Base-by-base conservation (phyloP, 2,113 vertebrate species). In the Ondatra zibethicus region DNA sequence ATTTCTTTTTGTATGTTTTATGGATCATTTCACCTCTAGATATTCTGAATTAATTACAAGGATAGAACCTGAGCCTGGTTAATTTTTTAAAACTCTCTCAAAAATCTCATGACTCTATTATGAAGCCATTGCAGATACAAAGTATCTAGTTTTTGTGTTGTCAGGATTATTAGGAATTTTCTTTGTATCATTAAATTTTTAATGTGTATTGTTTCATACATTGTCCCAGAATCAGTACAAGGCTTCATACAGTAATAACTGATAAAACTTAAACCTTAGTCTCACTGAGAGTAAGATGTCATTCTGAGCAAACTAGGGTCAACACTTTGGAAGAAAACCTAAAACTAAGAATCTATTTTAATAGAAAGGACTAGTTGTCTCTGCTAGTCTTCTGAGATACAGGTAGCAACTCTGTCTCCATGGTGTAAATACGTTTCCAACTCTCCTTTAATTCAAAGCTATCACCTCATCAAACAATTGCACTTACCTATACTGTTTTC, bases 21-120 rank as follows among this genome's bases (percentile, higher is more conserved):
- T 25, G 78, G 52, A 9, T 77, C 27, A 91, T 29, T 89, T 80
- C 14, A 73, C 31, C 23, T 36, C 17, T 82, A 80, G 55, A 89
- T 66, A 89, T 73, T 55, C 16, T 89, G 61, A 66, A 55, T 66
- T 96, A 78, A 93, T 61, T 55, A 72, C 27, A 31, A 25, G 77
- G 16, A 7, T 78, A 19, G 33, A 82, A 72, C 21, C 9, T 92
- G 23, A 36, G 3, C 12, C 36, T 25, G 47, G 33, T 4, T 19
- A 68, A 95, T 84, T 94, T 94, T 95, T 89, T 52, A 61, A 75
- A 93, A 76, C 42, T 1, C 9, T 93, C 78, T 25, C 7, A 80
- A 65, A 85, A 58, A 58, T 58, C 58, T 58, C 58, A 29, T 65
- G 61, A 85, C 45, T 85, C 82, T 65, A 85, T 39, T 65, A 65